Base-by-base conservation (phyloP, 1,140 invertebrate genomes). In the Conus betulinus region DNA sequence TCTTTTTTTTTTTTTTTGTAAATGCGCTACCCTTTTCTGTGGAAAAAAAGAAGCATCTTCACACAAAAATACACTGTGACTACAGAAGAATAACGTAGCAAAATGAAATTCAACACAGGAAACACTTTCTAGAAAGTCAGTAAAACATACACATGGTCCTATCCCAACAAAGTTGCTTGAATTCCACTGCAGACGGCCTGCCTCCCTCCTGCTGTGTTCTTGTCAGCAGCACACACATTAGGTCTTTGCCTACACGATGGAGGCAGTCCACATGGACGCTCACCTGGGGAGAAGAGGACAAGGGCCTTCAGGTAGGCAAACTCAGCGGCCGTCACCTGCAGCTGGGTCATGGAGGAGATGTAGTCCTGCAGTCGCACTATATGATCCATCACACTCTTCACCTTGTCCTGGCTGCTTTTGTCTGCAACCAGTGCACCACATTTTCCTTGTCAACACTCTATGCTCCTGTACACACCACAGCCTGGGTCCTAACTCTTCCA, bases 231-330 rank as follows among this genome's bases (percentile, higher is more conserved):
- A 71, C 63, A 71, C 63, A 71, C 63, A n/a, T 25, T 81, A 17
- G 27, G 17, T 81, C 1, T 81, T 81, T 20, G 79, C 13, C 27
- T 15, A 27, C 15, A 25, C 3, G 79, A 81, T 17, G 25, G 51
- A 52, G 79, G 17, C n/a, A 81, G 57, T 39, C 39, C 39, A 39
- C 39, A 39, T 3, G 60, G 5, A 51, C 10, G 63, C 85, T 93
- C 93, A 97, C 96, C 96, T 91, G 96, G 95, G 93, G 97, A 97
- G 93, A 98, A 98, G 27, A 99, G 96, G 15, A 97, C 97, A 71
- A 99, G 96, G 8, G 97, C 97, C 93, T 98, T 97, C n/a, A 99
- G 96, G 94, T 98, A 98, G 4, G 98, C 98, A 95, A 97, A 98
- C 95, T 99, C 98, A 87, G 97, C 96, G 85, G 97, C 96, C 94